Evolutionary conservation across 2,113 vertebrate genomes (phyloP), one percentile per base, ranked within the genome.

Genomic region (Syngnathus typhle): DNA sequence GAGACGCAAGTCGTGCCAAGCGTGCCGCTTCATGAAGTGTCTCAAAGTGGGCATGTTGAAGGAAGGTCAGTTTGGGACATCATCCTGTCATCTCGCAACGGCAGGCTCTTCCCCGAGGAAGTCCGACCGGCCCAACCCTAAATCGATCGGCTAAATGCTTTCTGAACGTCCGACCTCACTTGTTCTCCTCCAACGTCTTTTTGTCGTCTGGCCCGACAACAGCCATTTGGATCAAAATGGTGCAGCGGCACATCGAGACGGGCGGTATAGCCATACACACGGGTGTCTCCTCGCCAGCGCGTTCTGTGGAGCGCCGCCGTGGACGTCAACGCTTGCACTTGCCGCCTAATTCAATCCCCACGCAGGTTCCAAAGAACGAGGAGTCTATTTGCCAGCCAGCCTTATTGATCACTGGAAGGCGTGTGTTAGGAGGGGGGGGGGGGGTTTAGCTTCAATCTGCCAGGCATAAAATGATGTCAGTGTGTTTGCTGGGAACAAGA

Each of bases 21-120:
- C 96, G 72, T 99, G 97, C 72, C 96, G 97, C 83, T 99, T 99
- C 88, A 97, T 95, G 94, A 99, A 99, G 88, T 99, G 97, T 89
- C 94, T 99, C 82, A 98, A 97, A 94, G 97, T 98, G 65, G 97
- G 97, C 79, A 99, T 99, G 97, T 89, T 98, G 76, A 99, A 98
- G 74, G 97, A 99, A 93, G 97, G 97, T 99, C 89, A 94, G 93
- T 23, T 0, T 16, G 27, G 3, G 27, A 32, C 27, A 32, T 32
- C 27, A 32, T 32, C 27, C 27, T 2, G 27, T 27, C 27, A 27
- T 27, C 27, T 27, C 27, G 27, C 27, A 27, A 27, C 27, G 27
- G 27, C 27, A 32, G 27, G 27, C 27, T 32, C 3, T 32, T 32
- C 27, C 27, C 27, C 27, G 3, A 3, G 27, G 27, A 32, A 32